phyloP scores from a whole-genome alignment of 1,140 invertebrate genomes.

The Formica selysi region DNA sequence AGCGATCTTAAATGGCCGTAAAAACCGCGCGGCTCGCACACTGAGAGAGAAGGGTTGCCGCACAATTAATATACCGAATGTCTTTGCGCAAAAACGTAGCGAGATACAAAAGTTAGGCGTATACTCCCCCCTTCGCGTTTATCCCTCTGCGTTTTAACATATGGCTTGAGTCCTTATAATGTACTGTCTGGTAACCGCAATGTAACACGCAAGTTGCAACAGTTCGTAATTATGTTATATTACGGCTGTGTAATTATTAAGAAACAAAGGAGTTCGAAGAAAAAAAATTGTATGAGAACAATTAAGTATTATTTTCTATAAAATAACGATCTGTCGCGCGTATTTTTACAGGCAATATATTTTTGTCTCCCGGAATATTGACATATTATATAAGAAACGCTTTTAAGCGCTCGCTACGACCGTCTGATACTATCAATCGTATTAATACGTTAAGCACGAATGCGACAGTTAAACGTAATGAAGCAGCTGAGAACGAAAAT shows the following conservation, averaged over 20 bases:
- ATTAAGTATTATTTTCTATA: neutral
- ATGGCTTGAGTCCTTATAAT: neutral
- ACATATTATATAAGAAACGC: neutral
- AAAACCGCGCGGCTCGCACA: slow-evolving; percentile 6
- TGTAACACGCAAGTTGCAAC: neutral
- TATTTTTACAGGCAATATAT: neutral
- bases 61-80: slow-evolving; percentile 13
- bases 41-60: neutral
- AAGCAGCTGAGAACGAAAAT: slow-evolving; percentile 45
- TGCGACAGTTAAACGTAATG: slow-evolving; percentile 50
- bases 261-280: neutral
- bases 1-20: slow-evolving; percentile 25
- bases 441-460: slow-evolving; percentile 42
- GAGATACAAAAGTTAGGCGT: neutral
- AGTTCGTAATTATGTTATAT: neutral
- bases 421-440: slow-evolving; percentile 22
- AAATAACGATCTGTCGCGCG: neutral
- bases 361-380: neutral
- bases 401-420: slow-evolving; percentile 2
- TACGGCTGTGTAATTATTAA: neutral
- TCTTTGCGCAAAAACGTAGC: slow-evolving; percentile 12
- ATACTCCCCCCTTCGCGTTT: neutral
- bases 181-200: neutral
- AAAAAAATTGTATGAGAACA: neutral
- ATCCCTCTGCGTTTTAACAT: neutral